Evolutionary conservation across 2,797 vertebrate genomes (phyloP).

Genomic region (Alca torda): DNA sequence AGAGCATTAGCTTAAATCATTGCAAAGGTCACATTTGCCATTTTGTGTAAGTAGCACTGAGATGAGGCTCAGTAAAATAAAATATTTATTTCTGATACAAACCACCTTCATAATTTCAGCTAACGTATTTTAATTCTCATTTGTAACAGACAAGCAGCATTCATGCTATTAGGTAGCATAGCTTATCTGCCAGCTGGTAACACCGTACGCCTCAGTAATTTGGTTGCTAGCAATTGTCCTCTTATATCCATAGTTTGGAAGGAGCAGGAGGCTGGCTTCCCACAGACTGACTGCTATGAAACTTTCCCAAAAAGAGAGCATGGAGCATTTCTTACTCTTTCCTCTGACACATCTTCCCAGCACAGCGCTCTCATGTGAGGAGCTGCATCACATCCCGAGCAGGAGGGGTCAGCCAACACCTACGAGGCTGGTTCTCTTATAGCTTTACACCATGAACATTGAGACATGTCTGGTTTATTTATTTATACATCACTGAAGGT

Average conservation of each 20-base stretch:
- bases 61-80: background rate
- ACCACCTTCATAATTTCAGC: background rate
- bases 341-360: background rate
- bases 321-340: background rate
- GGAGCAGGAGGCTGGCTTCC: background rate
- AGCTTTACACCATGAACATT: background rate
- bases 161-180: background rate
- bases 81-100: background rate
- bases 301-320: background rate
- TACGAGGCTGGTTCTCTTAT: background rate
- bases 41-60: background rate
- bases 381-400: background rate
- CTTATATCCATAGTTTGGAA: background rate
- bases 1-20: background rate
- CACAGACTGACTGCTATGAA: background rate
- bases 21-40: background rate
- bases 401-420: background rate
- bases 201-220: background rate
- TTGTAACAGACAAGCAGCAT: background rate
- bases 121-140: background rate
- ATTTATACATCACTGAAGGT: background rate
- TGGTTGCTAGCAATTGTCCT: background rate
- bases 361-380: background rate
- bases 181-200: background rate
- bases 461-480: background rate